phyloP scores from a whole-genome alignment of 2,113 vertebrate genomes.

The Butastur rufipennis region DNA sequence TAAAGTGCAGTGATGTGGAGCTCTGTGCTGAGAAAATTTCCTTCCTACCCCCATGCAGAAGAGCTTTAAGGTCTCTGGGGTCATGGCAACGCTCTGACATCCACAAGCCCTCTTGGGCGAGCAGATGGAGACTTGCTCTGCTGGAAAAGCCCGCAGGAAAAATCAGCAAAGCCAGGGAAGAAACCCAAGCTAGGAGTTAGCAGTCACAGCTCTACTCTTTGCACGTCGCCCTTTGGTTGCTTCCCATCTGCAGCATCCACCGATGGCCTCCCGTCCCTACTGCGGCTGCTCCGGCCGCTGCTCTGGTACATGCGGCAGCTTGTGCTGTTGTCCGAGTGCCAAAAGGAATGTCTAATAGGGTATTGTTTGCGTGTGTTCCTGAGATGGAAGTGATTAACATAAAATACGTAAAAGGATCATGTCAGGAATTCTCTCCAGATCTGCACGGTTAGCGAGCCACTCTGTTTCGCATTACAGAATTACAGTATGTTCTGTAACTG shows the following conservation, averaged over 20 bases:
- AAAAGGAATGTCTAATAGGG: conserved; percentile 59
- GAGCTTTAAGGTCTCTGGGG: neutral
- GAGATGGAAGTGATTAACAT: conserved; percentile 80
- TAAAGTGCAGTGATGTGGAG: neutral
- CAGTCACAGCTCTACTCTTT: neutral
- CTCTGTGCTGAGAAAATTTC: neutral
- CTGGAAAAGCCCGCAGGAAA: neutral
- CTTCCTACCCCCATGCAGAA: neutral
- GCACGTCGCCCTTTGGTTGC: fast-evolving
- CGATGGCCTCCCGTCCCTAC: neutral
- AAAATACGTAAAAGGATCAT: conserved; percentile 74
- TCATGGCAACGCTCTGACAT: neutral
- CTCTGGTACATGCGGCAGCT: neutral
- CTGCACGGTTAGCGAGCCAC: conserved; percentile 57
- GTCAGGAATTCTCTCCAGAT: conserved; percentile 73
- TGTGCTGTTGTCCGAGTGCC: conserved; percentile 44
- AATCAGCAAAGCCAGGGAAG: neutral
- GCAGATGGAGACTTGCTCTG: neutral
- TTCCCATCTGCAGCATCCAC: neutral
- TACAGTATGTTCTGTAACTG: conserved; percentile 71
- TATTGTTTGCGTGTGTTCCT: conserved; percentile 72
- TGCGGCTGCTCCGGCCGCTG: neutral
- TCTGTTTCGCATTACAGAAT: conserved; percentile 77
- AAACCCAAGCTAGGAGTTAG: neutral
- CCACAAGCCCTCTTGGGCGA: neutral